Conservation (phyloP, 2,113 vertebrate genomes). For the Nanorana parkeri region DNA sequence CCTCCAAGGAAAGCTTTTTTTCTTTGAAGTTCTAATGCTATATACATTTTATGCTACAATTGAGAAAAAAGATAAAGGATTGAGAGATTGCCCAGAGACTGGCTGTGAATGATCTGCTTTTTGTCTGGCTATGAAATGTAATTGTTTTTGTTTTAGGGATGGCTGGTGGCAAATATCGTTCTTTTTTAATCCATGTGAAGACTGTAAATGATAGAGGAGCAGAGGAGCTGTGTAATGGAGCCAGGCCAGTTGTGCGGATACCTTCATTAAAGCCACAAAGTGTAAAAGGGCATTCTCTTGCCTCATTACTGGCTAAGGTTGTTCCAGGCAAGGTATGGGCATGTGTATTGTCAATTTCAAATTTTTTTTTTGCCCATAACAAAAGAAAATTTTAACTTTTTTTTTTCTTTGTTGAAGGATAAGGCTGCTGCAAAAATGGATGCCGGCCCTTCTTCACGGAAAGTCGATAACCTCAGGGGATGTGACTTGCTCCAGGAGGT, state of each 20-base stretch:
- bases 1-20: too few relatives aligned
- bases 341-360: background rate
- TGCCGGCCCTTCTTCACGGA: conserved; percentile 80
- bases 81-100: too few relatives aligned
- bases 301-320: conserved; percentile 91
- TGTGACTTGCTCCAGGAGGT: conserved; percentile 97
- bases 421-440: conserved; percentile 90
- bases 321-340: conserved; percentile 92
- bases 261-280: conserved; percentile 88
- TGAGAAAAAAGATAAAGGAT: too few relatives aligned
- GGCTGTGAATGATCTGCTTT: background rate
- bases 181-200: conserved; percentile 98
- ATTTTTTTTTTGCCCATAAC: too few relatives aligned
- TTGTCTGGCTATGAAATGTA: background rate
- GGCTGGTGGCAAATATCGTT: conserved; percentile 98
- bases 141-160: conserved; percentile 76
- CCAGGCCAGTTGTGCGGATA: conserved; percentile 90
- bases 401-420: conserved; percentile 73
- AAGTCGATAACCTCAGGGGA: conserved; percentile 90
- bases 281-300: conserved; percentile 90
- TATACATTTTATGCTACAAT: too few relatives aligned
- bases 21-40: too few relatives aligned
- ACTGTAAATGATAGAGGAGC: conserved; percentile 88
- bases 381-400: too few relatives aligned
- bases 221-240: conserved; percentile 83